Evolutionary conservation across 2,888 invertebrate species (phyloP), one percentile per base, ranked within the genome.

Genomic region (Hoplodrina blanda): DNA sequence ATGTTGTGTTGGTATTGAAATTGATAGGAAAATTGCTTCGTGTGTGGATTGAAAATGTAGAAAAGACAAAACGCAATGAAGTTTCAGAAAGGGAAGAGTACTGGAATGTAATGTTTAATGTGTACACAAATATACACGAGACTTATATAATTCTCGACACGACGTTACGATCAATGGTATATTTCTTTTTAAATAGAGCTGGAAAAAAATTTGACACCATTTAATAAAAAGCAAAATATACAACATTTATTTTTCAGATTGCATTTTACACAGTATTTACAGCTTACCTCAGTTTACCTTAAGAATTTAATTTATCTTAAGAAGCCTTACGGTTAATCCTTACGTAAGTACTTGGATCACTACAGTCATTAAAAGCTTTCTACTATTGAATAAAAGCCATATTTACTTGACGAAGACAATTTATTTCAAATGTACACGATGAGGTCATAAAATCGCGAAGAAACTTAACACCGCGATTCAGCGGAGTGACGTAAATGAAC

Each of bases 11-110:
- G 25, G 7, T 65, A 15, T 25, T 73, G 11, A 61, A 60, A 50
- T 25, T 73, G 52, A n/a, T 55, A 8, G 33, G 19, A 7, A 44
- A 65, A 50, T 37, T 25, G 13, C 59, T 65, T 25, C 33, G 50
- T 17, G 7, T 33, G 13, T 73, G 73, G 73, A 73, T 73, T 8
- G 25, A 46, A 25, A 44, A 19, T 11, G 49, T 73, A 13, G 7
- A 17, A 2, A 46, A 54, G 3, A 33, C 17, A 8, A 20, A n/a
- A 55, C 49, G n/a, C 13, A 6, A 8, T 0, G 50, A 56, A 1
- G 19, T 30, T 1, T 50, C 57, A 17, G 44, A 55, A 30, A 50
- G 20, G 0, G 20, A 59, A 25, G 19, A 30, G 10, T 44, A 46
- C 15, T 73, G 65, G 56, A 37, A 33, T 11, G 44, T 4, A 10